Percentiles rank a stretch among this genome's conserved stretches.
phyloP scores from a whole-genome alignment of 2,113 vertebrate species.

The Murina feae region DNA sequence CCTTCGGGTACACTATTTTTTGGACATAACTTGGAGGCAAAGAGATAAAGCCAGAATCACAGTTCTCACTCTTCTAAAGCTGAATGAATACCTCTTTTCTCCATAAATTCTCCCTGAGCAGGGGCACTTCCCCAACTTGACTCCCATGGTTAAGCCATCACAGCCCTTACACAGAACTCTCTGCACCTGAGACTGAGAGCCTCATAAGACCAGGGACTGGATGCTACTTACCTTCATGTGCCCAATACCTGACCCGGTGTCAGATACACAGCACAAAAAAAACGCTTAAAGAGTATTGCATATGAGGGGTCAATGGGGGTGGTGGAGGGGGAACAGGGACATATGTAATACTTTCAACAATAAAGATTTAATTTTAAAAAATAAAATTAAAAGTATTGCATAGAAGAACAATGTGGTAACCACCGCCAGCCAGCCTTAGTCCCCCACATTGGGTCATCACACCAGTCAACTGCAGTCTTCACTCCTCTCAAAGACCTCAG shows the following conservation, averaged over 20 bases:
- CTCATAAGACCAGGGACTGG: neutral
- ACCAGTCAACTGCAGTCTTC: neutral
- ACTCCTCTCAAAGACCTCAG: neutral
- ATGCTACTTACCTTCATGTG: neutral
- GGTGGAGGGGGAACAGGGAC: no score
- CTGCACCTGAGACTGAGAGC: neutral
- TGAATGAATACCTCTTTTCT: neutral
- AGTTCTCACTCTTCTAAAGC: neutral
- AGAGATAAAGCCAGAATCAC: neutral
- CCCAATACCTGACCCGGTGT: neutral
- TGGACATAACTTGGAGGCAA: neutral
- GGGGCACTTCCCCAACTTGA: neutral
- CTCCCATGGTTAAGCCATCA: neutral
- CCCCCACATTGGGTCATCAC: rapidly evolving
- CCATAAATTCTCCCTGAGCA: neutral
- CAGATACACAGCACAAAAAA: neutral
- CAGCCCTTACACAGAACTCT: neutral
- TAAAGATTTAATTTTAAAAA: no score
- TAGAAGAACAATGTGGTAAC: neutral
- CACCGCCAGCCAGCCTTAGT: neutral
- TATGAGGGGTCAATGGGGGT: no score
- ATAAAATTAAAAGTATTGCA: neutral
- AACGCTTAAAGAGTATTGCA: neutral
- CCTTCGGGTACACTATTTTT: neutral
- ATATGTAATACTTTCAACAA: no score